Conservation (phyloP, 1,140 invertebrate genomes). For the Acarapis woodi region DNA sequence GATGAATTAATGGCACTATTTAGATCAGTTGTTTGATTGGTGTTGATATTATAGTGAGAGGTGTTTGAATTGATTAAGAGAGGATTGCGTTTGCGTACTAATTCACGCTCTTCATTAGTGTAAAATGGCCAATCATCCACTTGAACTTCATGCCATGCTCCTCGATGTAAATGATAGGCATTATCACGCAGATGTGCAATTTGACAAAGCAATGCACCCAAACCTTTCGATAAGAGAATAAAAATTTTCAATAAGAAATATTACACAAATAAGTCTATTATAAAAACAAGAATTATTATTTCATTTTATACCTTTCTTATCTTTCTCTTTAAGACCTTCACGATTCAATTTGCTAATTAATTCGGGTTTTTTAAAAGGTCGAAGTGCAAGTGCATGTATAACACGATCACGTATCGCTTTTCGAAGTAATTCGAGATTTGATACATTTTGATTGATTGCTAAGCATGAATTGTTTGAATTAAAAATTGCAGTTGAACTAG, state of each 20-base stretch:
- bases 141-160: conserved; percentile 67
- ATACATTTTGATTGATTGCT: background rate
- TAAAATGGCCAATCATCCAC: conserved; percentile 71
- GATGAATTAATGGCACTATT: background rate
- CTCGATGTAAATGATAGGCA: conserved; percentile 47
- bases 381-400: conserved; percentile 64
- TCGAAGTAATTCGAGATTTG: conserved; percentile 4
- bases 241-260: too few species aligned
- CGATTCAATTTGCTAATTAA: conserved; percentile 39
- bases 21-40: background rate
- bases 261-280: background rate
- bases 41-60: too few species aligned
- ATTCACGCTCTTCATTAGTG: conserved; percentile 50
- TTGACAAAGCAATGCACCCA: conserved; percentile 40
- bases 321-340: conserved; percentile 62
- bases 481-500: background rate
- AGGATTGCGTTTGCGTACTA: conserved; percentile 34
- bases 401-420: conserved; percentile 34
- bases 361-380: conserved; percentile 73
- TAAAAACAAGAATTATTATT: background rate
- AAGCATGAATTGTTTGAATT: background rate
- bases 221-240: too few species aligned
- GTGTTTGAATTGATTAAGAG: too few species aligned
- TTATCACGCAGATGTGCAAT: conserved; percentile 53
- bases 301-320: too few species aligned